A percentile compares a stretch with the other conserved stretches of the same genome.
Evolutionary conservation across 2,888 invertebrate genomes (phyloP).

Genomic region (Allacma fusca): DNA sequence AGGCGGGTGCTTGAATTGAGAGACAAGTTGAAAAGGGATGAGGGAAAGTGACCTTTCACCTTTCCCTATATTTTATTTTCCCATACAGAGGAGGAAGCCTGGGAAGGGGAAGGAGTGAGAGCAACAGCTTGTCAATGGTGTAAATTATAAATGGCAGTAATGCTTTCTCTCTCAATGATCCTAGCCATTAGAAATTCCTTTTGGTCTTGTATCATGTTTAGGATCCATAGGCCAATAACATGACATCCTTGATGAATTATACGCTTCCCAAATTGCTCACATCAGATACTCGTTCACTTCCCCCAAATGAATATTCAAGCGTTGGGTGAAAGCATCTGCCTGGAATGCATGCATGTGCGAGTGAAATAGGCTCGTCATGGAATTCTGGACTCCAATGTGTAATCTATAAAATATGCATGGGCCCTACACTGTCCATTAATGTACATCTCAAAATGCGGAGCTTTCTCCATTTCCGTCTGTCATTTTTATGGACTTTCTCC

Average conservation of each 20-base stretch:
- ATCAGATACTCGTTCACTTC: neutral
- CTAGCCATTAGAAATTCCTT: slow-evolving; percentile 42
- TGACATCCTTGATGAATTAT: slow-evolving; percentile 38
- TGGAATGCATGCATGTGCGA: neutral
- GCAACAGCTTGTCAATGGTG: slow-evolving; percentile 44
- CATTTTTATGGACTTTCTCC: neutral
- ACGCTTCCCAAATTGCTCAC: slow-evolving; percentile 30
- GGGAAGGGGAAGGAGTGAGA: slow-evolving; percentile 26
- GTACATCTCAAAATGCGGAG: neutral
- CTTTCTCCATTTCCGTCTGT: slow-evolving; percentile 5
- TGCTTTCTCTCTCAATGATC: slow-evolving; percentile 34
- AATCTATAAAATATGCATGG: slow-evolving; percentile 23
- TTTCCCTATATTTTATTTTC: neutral
- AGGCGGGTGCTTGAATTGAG: neutral
- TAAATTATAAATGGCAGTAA: slow-evolving; percentile 43
- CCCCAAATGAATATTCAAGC: no score
- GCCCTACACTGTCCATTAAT: slow-evolving; percentile 5
- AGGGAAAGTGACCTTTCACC: neutral
- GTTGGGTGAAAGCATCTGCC: no score
- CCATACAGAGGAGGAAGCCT: slow-evolving; percentile 25
- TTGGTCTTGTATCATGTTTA: slow-evolving; percentile 24
- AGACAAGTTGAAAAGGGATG: slow-evolving; percentile 4
- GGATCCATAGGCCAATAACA: neutral
- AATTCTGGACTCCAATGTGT: neutral
- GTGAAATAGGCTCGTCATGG: neutral